Conservation (phyloP, 2,888 invertebrate genomes). For the Frankliniella fusca region DNA sequence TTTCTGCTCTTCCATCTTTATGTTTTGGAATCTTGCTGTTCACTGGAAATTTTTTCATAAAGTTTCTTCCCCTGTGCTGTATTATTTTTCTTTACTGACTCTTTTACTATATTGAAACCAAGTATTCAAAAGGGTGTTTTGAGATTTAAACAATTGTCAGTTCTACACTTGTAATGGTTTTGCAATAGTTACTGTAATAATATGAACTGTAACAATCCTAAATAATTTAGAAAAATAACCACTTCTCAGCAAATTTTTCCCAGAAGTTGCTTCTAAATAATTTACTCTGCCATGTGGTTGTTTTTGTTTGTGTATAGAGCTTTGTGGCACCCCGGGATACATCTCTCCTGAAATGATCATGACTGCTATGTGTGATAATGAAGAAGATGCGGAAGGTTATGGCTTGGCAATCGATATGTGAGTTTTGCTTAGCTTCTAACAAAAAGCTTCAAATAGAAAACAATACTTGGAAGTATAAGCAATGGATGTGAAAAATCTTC, state of each 20-base stretch:
- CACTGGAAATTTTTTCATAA: neutral
- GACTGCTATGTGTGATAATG: slow-evolving; percentile 43
- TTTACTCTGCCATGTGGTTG: slow-evolving; percentile 27
- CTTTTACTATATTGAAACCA: neutral
- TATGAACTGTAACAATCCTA: neutral
- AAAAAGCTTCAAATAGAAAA: neutral
- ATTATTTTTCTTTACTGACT: neutral
- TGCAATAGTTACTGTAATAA: neutral
- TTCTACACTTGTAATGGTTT: neutral
- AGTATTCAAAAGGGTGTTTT: neutral
- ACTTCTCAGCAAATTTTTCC: neutral
- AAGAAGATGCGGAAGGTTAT: slow-evolving; percentile 41
- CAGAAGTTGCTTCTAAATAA: neutral
- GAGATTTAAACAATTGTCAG: neutral
- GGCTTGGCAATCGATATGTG: slow-evolving; percentile 44
- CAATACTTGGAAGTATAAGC: no score
- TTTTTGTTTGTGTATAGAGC: slow-evolving; percentile 42
- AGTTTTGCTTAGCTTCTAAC: slow-evolving; percentile 36
- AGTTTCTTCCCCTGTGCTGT: neutral
- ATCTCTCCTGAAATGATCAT: slow-evolving; percentile 52
- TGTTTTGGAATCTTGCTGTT: no score
- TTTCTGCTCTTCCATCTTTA: neutral
- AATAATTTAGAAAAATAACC: neutral
- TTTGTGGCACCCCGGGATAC: slow-evolving; percentile 54
- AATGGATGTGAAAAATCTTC: no score